Base-by-base conservation (phyloP, 2,888 invertebrate genomes). In the Gnatocerus cornutus region DNA sequence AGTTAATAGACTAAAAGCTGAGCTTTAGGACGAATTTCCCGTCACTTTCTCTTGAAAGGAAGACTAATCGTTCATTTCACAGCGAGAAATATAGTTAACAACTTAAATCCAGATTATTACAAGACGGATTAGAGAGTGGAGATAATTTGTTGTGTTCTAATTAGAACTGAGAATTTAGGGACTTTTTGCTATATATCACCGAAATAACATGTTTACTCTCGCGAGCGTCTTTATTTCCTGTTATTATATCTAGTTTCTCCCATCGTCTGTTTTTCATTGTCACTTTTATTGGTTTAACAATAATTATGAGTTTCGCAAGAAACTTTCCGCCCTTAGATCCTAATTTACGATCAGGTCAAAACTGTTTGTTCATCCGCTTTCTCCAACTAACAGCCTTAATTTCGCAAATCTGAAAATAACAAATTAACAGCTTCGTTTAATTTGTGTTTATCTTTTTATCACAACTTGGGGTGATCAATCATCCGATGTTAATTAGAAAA, bases 401-500 rank as follows among this genome's bases (percentile, higher is more conserved):
- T 43, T 16, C 46, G 46, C 14, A 46, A 46, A 46, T 46, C 14
- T 10, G 33, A 53, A 13, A 33, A 14, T 10, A 53, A 30, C 10
- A 33, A 52, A 30, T 52, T 33, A 33, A 33, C 33, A 53, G 12
- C 13, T 53, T 39, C 55, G 37, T 55, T 39, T 39, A 37, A 16
- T 16, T 55, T 21, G 16, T 27, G 41, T 55, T 55, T 55, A 21
- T 12, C 14, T 37, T 56, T 41, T 12, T 21, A 56, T 41, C 39
- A 43, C 10, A 27, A 16, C 27, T 1, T 16, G 45, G 13, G n/a
- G 9, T 14, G 37, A 62, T 62, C 62, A 48, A 62, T 62, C 62
- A 62, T 62, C 30, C 33, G 39, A 37, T 50, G 39, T 45, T 62
- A 62, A 62, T 62, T 62, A 62, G 33, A 62, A 62, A 62, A 45